A percentile compares a stretch with the other conserved stretches of the same genome.
Evolutionary conservation across 2,113 vertebrate species (phyloP).

Genomic region (Triplophysa tibetana): DNA sequence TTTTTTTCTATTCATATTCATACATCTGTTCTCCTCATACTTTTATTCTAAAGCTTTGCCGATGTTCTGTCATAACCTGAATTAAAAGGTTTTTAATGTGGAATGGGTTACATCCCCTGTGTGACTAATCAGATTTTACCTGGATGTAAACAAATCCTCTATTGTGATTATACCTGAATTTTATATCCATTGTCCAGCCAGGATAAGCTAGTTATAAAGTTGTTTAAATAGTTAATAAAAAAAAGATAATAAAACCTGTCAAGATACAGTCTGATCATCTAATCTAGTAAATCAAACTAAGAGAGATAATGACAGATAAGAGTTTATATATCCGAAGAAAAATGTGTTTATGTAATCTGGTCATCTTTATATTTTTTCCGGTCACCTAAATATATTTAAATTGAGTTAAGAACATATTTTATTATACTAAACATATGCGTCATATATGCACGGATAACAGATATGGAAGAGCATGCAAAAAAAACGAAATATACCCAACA

Average conservation of each 20-base stretch:
- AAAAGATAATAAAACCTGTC: too few species aligned
- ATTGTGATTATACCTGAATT: constrained; percentile 33
- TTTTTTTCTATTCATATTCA: background rate
- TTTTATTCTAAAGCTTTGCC: background rate
- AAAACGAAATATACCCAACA: too few species aligned
- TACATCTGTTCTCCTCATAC: background rate
- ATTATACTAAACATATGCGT: too few species aligned
- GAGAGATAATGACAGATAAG: background rate
- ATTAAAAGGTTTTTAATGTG: background rate
- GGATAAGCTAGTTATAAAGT: too few species aligned
- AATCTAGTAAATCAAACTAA: too few species aligned
- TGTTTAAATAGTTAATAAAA: too few species aligned
- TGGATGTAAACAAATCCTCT: constrained; percentile 23
- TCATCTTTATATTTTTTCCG: background rate
- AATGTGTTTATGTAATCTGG: background rate
- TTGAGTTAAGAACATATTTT: background rate
- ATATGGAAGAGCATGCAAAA: too few species aligned
- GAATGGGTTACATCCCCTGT: background rate
- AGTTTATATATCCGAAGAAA: background rate
- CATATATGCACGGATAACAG: too few species aligned
- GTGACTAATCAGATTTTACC: constrained; percentile 48
- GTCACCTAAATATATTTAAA: background rate
- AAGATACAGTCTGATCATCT: too few species aligned
- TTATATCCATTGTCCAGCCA: background rate
- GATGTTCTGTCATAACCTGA: background rate